These are phyloP conservation scores for Pseudomyrmex pallidus DNA, from an alignment of 1,140 invertebrate species.

Conservation along the genomic window DNA sequence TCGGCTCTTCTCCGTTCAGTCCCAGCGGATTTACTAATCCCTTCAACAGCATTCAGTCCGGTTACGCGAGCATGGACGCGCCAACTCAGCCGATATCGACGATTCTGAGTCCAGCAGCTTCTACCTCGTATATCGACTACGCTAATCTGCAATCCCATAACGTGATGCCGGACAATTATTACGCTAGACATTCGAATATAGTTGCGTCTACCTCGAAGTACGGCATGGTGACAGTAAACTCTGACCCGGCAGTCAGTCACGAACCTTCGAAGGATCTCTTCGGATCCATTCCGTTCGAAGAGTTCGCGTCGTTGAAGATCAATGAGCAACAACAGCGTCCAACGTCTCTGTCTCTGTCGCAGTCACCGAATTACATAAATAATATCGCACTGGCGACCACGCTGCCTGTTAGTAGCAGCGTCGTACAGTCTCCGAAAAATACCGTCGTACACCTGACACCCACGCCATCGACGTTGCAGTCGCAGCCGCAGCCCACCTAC, in stretches of 20 bases:
- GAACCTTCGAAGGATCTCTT: constrained; percentile 86
- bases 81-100: constrained; percentile 11
- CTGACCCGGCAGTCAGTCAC: neutral
- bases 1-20: constrained; percentile 86
- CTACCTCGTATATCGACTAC: constrained; percentile 35
- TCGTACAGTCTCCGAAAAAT: constrained; percentile 32
- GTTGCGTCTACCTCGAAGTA: constrained; percentile 70
- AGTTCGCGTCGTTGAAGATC: constrained; percentile 79
- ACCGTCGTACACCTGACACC: constrained; percentile 48
- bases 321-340: constrained; percentile 77
- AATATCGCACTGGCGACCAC: constrained; percentile 5
- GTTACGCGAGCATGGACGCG: constrained; percentile 31
- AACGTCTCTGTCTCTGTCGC: constrained; percentile 79
- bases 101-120: constrained; percentile 27
- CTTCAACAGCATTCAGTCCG: constrained; percentile 72
- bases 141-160: constrained; percentile 1
- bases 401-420: neutral
- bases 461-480: constrained; percentile 76
- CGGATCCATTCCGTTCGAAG: constrained; percentile 87
- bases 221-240: constrained; percentile 59
- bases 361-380: constrained; percentile 73
- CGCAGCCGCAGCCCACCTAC: constrained; percentile 70
- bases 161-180: constrained; percentile 12
- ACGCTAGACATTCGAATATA: neutral
- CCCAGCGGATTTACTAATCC: constrained; percentile 79